Evolutionary conservation across 2,888 invertebrate species (phyloP), one percentile per base, ranked within the genome.

Genomic region (Orchesellides sinensis): DNA sequence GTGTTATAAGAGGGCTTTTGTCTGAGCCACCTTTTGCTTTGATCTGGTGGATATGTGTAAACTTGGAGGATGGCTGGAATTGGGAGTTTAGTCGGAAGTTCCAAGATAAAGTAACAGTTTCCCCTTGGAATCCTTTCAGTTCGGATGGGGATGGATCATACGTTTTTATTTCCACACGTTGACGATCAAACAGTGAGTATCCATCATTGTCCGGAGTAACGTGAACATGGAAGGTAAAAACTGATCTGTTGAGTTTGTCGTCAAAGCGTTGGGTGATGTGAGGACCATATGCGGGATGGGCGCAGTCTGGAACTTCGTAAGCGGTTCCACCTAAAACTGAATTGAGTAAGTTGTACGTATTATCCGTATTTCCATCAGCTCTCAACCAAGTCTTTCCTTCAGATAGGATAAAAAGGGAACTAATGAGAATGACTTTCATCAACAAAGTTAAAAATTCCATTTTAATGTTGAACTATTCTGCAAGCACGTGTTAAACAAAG

Each of bases 1-100:
- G 61, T 0, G 87, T 88, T 1, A 88, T 85, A 0, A 88, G 21
- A 0, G 88, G 88, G 19, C 19, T 25, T 5, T 47, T 40, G 5
- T 84, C 85, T 49, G 87, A 77, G 2, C 87, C 88, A 2, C 75
- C 87, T 3, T 74, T 82, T 1, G 83, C 85, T 52, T 87, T 88
- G 29, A 87, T 65, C 75, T 88, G 88, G 40, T 85, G 85, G 35
- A 88, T 78, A 32, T 87, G 87, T 3, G 85, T 83, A 45, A 87
- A 88, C 8, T 68, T 49, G 5, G 79, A 52, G 3, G 86, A 84
- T 0, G 88, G 83, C 52, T 86, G 86, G 75, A 87, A 88, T 32
- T 59, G 73, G 2, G 84, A 73, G 54, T 86, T 84, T 10, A 88
- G 68, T 45, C 83, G 83, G 19, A 88, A 83, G 59, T 85, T 84